These are phyloP conservation scores for Tragelaphus buxtoni DNA, from an alignment of 2,113 vertebrate genomes.

Conservation along the genomic window DNA sequence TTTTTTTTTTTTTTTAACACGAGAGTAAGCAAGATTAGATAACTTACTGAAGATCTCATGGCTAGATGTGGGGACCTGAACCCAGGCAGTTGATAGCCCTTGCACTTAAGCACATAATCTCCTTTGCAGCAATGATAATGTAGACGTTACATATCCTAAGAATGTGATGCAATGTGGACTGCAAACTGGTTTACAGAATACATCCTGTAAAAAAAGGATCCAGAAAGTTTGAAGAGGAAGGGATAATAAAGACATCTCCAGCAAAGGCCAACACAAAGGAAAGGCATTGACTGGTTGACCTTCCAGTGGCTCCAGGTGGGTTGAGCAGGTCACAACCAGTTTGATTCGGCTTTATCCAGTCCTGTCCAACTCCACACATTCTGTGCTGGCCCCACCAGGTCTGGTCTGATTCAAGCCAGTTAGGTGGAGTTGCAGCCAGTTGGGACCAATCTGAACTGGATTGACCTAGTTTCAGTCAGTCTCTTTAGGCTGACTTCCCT, in stretches of 20 bases:
- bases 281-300: neutral
- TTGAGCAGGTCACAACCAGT: neutral
- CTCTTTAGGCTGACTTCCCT: neutral
- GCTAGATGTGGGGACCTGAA: neutral
- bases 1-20: too few relatives aligned
- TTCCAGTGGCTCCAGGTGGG: neutral
- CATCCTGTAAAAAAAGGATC: neutral
- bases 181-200: neutral
- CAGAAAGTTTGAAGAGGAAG: conserved; percentile 14
- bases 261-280: neutral
- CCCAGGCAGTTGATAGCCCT: neutral
- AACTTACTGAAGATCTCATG: neutral
- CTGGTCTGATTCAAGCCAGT: conserved; percentile 18
- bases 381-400: neutral
- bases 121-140: neutral
- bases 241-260: neutral
- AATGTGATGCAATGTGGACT: neutral
- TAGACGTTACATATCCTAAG: neutral
- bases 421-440: conserved; percentile 24
- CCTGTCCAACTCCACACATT: conserved; percentile 5
- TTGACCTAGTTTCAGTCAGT: conserved; percentile 22
- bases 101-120: neutral
- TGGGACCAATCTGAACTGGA: conserved; percentile 43
- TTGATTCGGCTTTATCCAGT: conserved; percentile 1
- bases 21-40: neutral